Conservation (phyloP, 2,113 vertebrate species). For the Symphodus melops region DNA sequence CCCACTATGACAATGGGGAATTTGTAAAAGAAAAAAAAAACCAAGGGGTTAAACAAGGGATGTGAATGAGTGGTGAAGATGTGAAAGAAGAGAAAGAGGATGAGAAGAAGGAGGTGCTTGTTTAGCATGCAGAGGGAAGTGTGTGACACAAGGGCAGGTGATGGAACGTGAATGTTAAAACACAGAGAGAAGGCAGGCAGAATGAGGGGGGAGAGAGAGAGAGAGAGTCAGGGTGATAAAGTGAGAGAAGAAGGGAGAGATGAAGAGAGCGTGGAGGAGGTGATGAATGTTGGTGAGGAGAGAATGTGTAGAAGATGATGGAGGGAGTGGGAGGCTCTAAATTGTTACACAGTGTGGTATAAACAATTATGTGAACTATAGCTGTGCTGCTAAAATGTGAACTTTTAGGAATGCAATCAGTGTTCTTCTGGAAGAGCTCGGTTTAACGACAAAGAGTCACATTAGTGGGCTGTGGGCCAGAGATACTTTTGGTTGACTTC, state of each 20-base stretch:
- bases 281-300: constrained; percentile 64
- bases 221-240: constrained; percentile 3
- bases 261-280: constrained; percentile 57
- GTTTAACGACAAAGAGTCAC: constrained; percentile 6
- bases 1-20: background rate
- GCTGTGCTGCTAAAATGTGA: constrained; percentile 15
- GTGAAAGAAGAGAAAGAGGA: constrained; percentile 18
- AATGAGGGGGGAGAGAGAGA: constrained; percentile 21
- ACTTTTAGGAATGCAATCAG: background rate
- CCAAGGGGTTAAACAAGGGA: background rate
- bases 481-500: constrained; percentile 9
- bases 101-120: constrained; percentile 26
- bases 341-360: constrained; percentile 31
- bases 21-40: background rate
- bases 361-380: constrained; percentile 15
- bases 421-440: background rate
- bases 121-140: constrained; percentile 53
- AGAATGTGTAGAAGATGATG: constrained; percentile 31
- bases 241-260: constrained; percentile 47
- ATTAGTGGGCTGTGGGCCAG: background rate
- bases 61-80: constrained; percentile 20
- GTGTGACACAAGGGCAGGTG: constrained; percentile 67
- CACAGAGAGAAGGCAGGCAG: constrained; percentile 32
- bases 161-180: constrained; percentile 68
- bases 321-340: constrained; percentile 46